Evolutionary conservation across 2,888 invertebrate species (phyloP), one percentile per base, ranked within the genome.

Genomic region (Leucania comma): DNA sequence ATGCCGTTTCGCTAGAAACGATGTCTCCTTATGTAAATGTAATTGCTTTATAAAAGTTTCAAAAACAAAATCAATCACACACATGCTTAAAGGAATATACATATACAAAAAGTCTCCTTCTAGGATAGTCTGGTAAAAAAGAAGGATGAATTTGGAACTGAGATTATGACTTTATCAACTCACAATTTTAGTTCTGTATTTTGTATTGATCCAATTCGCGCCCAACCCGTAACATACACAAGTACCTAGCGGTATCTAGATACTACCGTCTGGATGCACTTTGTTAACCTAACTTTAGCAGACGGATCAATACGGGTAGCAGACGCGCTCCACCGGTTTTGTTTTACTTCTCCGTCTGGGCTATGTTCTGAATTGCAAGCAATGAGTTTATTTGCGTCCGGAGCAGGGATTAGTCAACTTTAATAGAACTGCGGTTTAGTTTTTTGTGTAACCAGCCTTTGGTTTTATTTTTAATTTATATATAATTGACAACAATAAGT

Each of bases 241-340:
- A 53, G 22, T 80, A 67, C 48, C 56, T 62, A 76, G 42, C 17
- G 42, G 6, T 42, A 17, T 42, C 42, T 72, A n/a, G n/a, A n/a
- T n/a, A 77, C 12, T 58, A 35, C 66, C 24, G 82, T 82, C 80
- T 83, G 83, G 71, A 72, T 76, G 83, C 82, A 63, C 72, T 76
- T 76, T 78, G 80, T 74, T 74, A 77, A 68, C 78, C 74, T 70
- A 73, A 81, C 69, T 70, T 78, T 74, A 76, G 79, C 80, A 78
- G 84, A 84, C 83, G 65, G 84, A 83, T 83, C 83, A 82, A 84
- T 84, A 83, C 84, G 76, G 65, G 79, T 72, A 84, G 80, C 74
- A 81, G 83, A 79, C 84, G 76, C 78, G 70, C 76, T 76, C 67
- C 65, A 42, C 53, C 72, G 50, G 82, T 84, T 84, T 84, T 84